These are phyloP conservation scores for Aulostomus chinensis DNA, from an alignment of 2,797 vertebrate genomes.

Conservation along the genomic window DNA sequence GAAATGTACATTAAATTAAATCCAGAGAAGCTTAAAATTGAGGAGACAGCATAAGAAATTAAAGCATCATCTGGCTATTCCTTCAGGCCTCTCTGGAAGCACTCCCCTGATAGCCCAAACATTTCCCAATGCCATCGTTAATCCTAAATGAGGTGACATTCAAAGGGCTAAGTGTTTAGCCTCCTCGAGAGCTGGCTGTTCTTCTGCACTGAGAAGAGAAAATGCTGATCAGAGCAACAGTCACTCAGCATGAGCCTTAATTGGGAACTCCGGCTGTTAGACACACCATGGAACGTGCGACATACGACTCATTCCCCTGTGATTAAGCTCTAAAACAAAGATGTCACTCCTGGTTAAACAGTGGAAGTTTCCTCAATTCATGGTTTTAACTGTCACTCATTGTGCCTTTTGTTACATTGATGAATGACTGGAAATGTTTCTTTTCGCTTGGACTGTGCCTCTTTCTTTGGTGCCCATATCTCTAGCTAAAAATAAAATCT, in stretches of 20 bases:
- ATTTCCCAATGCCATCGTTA: constrained; percentile 44
- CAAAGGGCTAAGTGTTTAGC: constrained; percentile 23
- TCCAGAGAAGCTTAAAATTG: background rate
- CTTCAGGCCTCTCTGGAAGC: constrained; percentile 12
- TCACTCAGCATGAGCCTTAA: constrained; percentile 28
- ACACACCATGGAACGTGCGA: constrained; percentile 1
- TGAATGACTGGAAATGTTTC: constrained; percentile 21
- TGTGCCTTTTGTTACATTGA: constrained; percentile 8
- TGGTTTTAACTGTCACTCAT: constrained; percentile 21
- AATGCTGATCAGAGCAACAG: too few species aligned
- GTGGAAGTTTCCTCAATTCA: constrained; percentile 43
- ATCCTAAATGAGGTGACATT: constrained; percentile 62
- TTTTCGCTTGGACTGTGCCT: constrained; percentile 7
- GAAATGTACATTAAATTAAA: background rate
- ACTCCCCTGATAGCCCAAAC: constrained; percentile 35
- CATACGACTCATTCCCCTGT: background rate
- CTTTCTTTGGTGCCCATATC: constrained; percentile 11
- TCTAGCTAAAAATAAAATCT: constrained; percentile 16
- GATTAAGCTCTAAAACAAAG: constrained; percentile 27
- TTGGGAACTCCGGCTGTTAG: constrained; percentile 19
- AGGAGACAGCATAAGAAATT: too few species aligned
- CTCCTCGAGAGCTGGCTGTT: too few species aligned
- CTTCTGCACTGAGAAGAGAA: too few species aligned
- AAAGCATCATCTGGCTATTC: too few species aligned
- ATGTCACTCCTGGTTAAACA: constrained; percentile 13